Base-by-base conservation (phyloP, 2,113 vertebrate species). In the Marmota monax region DNA sequence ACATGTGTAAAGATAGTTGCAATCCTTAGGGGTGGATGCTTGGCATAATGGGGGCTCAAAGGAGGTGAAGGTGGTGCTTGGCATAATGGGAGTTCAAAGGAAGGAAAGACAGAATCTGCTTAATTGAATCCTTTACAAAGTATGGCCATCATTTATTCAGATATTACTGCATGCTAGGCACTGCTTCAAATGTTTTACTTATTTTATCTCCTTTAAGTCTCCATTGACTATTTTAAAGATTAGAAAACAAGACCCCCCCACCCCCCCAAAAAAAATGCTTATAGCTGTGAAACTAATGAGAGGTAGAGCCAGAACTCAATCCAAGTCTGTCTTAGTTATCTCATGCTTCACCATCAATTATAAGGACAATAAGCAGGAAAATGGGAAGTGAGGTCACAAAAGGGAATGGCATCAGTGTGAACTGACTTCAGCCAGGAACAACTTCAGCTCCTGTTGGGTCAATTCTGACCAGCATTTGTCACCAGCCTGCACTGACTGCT, bases 231-330 rank as follows among this genome's bases (percentile, higher is more conserved):
- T 32, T 63, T 88, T 51, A 88, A 95, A 96, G 61, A 83, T 39
- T 72, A 80, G 80, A 78, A 95, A 97, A 92, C n/a, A 84, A 80
- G 18, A 17, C 16, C 79, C 3, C 23, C 87, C 42, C 87, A 39
- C 42, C 51, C 51, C 51, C 51, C 48, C 48, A 51, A 51, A 51
- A 73, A 90, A 92, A n/a, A 29, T 48, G 25, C 34, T 84, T 2
- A 69, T 16, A 22, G 76, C 53, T 39, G 32, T 2, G 65, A 53
- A 73, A 74, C 25, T 34, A 69, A 17, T 25, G n/a, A 34, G 39
- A 77, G 77, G 32, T 18, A 84, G 89, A 90, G 63, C 7, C 70
- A 83, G n/a, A 58, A 48, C 23, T 61, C 9, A 61, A 8, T n/a
- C 45, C 0, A 20, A 1, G 14, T 23, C 34, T 37, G 0, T 70